Base-by-base conservation (phyloP, 64 coral and sea anemone species). In the Cladopsammia gracilis region DNA sequence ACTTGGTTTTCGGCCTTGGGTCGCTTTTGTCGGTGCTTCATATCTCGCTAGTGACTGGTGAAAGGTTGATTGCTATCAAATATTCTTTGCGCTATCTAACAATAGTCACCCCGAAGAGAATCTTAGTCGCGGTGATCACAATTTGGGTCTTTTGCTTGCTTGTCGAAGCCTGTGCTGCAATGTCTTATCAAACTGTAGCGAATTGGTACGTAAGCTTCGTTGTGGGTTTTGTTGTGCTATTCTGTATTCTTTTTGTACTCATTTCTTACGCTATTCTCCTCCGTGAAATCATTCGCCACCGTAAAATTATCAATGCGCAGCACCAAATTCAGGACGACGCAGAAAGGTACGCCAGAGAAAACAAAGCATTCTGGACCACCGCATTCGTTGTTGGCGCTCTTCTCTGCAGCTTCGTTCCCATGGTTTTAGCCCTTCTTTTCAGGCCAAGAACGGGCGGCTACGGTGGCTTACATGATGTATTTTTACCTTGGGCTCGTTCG, bases 181-280 rank as follows among this genome's bases (percentile, higher is more conserved):
- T 80, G 44, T 18, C 72, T 15, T 0, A 15, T 50, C 13, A 45
- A 2, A 7, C 57, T 61, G 20, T 5, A 13, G 14, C 62, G 3
- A 16, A 5, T 0, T 13, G 25, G 0, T 80, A 58, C 23, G 12
- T 22, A 26, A 2, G 10, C 23, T 20, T 25, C 4, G 34, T 80
- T 43, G 5, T 62, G 5, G 77, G 13, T 0, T 60, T 80, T 62
- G 18, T 80, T 19, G 24, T 80, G 25, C 25, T 62, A 15, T 26
- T 7, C 23, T 80, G 77, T 61, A 80, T 80, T 44, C 24, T 80
- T 18, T 80, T 80, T 80, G 61, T 80, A 26, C 12, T 80, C 12
- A 1, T 18, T 16, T 60, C 77, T 60, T 80, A 80, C 25, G 77
- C 56, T 19, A 19, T 80, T 60, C 43, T 80, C 13, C 43, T 60